These are phyloP conservation scores for Sardinella longiceps DNA, from an alignment of 2,797 vertebrate species.

Conservation along the genomic window DNA sequence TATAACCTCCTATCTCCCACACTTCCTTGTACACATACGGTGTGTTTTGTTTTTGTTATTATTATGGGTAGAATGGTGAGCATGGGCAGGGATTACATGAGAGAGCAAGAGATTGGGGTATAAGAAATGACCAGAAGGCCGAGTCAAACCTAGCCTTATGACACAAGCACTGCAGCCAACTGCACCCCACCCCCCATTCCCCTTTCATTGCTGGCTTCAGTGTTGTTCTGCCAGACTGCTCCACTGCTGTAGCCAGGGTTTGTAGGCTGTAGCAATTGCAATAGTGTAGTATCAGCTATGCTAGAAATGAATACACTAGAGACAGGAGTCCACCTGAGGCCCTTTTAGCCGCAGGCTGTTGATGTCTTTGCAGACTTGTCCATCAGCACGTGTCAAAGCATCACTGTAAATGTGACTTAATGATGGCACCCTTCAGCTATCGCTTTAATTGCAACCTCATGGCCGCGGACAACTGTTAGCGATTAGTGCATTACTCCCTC, in stretches of 20 bases:
- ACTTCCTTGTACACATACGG: too few relatives aligned
- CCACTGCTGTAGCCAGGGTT: background rate
- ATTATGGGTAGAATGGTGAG: too few relatives aligned
- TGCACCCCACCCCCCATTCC: too few relatives aligned
- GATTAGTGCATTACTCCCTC: background rate
- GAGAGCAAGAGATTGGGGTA: too few relatives aligned
- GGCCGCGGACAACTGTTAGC: background rate
- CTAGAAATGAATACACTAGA: background rate
- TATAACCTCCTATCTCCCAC: too few relatives aligned
- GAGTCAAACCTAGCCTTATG: too few relatives aligned
- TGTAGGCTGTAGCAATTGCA: background rate
- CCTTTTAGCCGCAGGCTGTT: background rate
- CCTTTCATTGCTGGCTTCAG: background rate
- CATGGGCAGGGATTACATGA: too few relatives aligned
- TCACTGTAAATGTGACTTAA: background rate
- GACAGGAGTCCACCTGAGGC: background rate
- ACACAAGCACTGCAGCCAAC: too few relatives aligned
- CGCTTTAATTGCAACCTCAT: slow-evolving; percentile 12
- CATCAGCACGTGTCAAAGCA: background rate
- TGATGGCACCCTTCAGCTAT: slow-evolving; percentile 8
- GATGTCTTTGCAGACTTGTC: background rate
- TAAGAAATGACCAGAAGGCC: too few relatives aligned
- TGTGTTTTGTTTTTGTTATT: too few relatives aligned
- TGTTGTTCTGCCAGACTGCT: background rate
- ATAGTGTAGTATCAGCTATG: background rate